phyloP scores from a whole-genome alignment of 2,113 vertebrate genomes.

The Colaptes auratus region DNA sequence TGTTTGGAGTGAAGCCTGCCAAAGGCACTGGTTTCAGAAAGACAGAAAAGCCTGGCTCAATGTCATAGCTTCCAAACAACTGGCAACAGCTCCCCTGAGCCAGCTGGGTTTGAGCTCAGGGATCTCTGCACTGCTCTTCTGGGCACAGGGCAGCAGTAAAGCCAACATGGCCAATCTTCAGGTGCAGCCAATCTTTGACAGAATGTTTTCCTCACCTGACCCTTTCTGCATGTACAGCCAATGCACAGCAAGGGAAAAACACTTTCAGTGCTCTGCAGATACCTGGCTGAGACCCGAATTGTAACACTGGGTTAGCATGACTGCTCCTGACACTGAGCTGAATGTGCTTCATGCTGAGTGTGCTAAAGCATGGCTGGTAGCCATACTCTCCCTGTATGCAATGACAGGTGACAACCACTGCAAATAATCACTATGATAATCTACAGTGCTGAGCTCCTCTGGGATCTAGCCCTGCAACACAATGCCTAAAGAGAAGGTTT shows the following conservation, averaged over 20 bases:
- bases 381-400: not conserved
- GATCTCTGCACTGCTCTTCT: not conserved
- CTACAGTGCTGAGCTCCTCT: not conserved
- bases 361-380: not conserved
- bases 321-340: not conserved
- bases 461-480: not conserved
- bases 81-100: not conserved
- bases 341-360: not conserved
- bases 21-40: not conserved
- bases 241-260: not conserved
- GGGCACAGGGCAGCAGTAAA: not conserved
- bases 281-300: not conserved
- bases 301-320: not conserved
- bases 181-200: not conserved
- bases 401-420: not conserved
- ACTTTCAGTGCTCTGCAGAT: not conserved
- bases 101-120: not conserved
- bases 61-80: not conserved
- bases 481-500: not conserved
- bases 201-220: not conserved
- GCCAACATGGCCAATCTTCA: not conserved
- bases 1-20: not conserved
- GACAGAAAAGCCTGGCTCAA: not conserved
- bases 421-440: not conserved
- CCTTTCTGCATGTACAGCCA: not conserved